These are phyloP conservation scores for Simalia tracyae DNA, from an alignment of 2,797 vertebrate species.

Conservation along the genomic window DNA sequence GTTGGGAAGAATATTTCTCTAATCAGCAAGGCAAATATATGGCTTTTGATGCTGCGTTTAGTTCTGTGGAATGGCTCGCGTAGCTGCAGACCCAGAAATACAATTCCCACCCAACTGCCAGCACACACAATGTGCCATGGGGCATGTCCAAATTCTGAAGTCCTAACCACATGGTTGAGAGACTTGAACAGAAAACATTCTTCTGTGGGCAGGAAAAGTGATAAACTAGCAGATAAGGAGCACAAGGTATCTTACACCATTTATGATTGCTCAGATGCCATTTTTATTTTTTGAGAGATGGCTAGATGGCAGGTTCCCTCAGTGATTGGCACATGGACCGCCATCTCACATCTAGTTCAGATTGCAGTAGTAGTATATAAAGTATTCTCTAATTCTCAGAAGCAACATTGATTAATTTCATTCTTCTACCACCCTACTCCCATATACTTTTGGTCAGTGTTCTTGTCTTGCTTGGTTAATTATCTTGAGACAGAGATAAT, in stretches of 20 bases:
- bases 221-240: conserved; percentile 58
- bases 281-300: conserved; percentile 31
- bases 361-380: conserved; percentile 40
- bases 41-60: conserved; percentile 58
- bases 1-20: conserved; percentile 56
- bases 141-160: conserved; percentile 30
- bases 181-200: conserved; percentile 43
- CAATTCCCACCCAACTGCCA: conserved; percentile 38
- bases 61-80: conserved; percentile 49
- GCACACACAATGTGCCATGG: conserved; percentile 37
- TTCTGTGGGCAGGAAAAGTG: conserved; percentile 13
- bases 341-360: conserved; percentile 21
- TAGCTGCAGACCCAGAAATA: conserved; percentile 59
- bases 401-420: conserved; percentile 21
- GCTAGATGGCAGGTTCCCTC: conserved; percentile 23
- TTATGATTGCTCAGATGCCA: conserved; percentile 49
- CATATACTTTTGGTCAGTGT: neutral
- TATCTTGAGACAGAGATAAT: neutral
- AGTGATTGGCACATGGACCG: conserved; percentile 30
- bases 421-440: neutral
- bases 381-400: conserved; percentile 36
- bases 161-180: conserved; percentile 10
- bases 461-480: neutral
- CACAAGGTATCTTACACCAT: conserved; percentile 53
- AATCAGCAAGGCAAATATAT: conserved; percentile 51